Base-by-base conservation (phyloP, 2,113 vertebrate species). In the Perognathus longimembris region DNA sequence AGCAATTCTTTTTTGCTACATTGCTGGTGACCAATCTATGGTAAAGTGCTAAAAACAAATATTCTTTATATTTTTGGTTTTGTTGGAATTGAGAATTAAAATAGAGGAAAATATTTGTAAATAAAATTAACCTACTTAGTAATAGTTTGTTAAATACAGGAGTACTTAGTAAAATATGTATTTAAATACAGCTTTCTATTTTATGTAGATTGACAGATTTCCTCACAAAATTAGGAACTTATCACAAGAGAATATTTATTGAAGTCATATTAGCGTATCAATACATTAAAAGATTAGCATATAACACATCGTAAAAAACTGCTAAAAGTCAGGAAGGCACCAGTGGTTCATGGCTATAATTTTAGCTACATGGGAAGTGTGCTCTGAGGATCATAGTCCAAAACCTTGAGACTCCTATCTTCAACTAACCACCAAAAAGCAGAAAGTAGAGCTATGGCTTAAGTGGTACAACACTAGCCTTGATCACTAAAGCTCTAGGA, bases 51-150 rank as follows among this genome's bases (percentile, higher is more conserved):
- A 20, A 89, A 12, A 30, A 66, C 63, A 95, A 71, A 73, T 88
- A 6, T 89, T 54, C 15, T 63, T 91, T 86, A 45, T 70, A 86
- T 79, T 89, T 87, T 69, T 96, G 50, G 81, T 89, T 91, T 90
- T 86, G 30, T 42, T 87, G 18, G 22, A 94, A 59, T 20, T 91
- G 28, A 89, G 69, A 89, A 84, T 73, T 59, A 85, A 34, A 87
- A 84, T 21, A 94, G 18, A 79, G 6, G 54, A 30, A 85, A 77
- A 34, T n/a, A 12, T 77, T 78, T 94, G 34, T 82, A 92, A 85
- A n/a, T 81, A 87, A 87, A 66, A 61, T 89, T 75, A 64, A 91
- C 66, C 74, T 92, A 11, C 59, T 91, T 83, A 92, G 32, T 85
- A 87, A 61, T 32, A 84, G n/a, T 82, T 38, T 93, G 7, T 30